Conservation (phyloP, 2,797 vertebrate species). For the Cynodonichthys magdalenae region DNA sequence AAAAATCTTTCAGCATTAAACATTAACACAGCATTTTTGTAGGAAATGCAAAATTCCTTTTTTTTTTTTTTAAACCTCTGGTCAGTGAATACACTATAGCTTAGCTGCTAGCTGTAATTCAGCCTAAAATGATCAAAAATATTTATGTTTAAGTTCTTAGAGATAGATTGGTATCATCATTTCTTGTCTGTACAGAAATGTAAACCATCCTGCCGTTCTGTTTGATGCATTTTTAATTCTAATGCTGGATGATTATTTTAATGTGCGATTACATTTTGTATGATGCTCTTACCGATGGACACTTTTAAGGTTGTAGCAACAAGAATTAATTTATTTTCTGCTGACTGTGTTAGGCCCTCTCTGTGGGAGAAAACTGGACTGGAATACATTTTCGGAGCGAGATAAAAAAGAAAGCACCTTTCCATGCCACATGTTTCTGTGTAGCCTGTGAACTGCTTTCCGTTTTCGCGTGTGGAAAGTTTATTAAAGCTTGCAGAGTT, state of each 20-base stretch:
- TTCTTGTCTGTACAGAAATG: no score
- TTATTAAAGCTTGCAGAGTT: slow-evolving; percentile 58
- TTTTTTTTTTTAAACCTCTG: background rate
- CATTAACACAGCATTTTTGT: no score
- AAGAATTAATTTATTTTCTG: slow-evolving; percentile 17
- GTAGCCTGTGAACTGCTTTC: slow-evolving; percentile 39
- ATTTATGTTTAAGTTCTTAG: no score
- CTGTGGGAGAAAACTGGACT: slow-evolving; percentile 20
- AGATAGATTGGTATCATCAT: no score
- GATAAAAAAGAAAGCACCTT: slow-evolving; percentile 21
- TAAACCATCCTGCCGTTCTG: no score
- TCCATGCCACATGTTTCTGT: slow-evolving; percentile 27
- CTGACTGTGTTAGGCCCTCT: slow-evolving; percentile 25
- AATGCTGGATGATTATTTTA: background rate
- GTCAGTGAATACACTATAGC: background rate
- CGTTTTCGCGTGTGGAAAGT: slow-evolving; percentile 48
- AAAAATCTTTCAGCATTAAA: no score
- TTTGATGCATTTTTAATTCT: no score
- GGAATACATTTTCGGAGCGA: slow-evolving; percentile 32
- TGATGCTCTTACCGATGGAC: slow-evolving; percentile 27
- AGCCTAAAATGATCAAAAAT: no score
- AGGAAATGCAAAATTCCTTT: no score
- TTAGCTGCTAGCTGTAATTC: no score
- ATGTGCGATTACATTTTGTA: slow-evolving; percentile 18
- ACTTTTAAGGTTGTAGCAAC: slow-evolving; percentile 16